phyloP scores from a whole-genome alignment of 1,140 invertebrate species.

The Fopius arisanus region DNA sequence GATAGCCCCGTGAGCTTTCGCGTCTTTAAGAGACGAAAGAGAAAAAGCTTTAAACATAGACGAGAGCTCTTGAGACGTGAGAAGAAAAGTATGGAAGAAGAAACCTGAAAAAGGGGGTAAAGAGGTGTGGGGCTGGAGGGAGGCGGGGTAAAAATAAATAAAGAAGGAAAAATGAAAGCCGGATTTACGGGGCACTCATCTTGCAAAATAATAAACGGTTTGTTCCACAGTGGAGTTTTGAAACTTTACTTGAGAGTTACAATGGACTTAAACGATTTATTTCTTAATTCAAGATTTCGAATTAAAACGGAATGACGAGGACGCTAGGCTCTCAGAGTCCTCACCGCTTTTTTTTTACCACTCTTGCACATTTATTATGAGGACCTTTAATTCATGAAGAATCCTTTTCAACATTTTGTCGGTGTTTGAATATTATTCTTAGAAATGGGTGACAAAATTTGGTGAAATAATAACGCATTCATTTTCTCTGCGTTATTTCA shows the following conservation, averaged over 20 bases:
- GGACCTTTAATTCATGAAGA: not conserved
- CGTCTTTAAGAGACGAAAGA: constrained; percentile 3
- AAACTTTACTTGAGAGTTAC: constrained; percentile 6
- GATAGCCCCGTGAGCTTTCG: not conserved
- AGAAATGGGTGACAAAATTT: not conserved
- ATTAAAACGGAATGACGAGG: not conserved
- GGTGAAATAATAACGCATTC: not conserved
- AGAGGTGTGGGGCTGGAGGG: not conserved
- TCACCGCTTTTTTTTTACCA: not conserved
- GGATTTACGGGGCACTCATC: not conserved
- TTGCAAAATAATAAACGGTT: constrained; percentile 12
- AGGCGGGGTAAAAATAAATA: not conserved
- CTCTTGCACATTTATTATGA: not conserved
- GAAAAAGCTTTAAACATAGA: not conserved
- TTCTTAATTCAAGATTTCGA: constrained; percentile 13
- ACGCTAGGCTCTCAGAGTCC: not conserved
- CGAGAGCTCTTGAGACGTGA: not conserved
- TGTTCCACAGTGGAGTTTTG: constrained; percentile 1
- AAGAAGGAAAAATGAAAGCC: not conserved
- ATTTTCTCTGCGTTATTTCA: no score
- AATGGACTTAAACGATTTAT: constrained; percentile 13
- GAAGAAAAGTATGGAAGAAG: not conserved
- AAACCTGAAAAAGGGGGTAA: not conserved
- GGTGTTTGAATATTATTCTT: not conserved
- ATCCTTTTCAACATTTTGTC: not conserved